Evolutionary conservation across 2,888 invertebrate species (phyloP), one percentile per base, ranked within the genome.

Genomic region (Diplazon laetatorius): DNA sequence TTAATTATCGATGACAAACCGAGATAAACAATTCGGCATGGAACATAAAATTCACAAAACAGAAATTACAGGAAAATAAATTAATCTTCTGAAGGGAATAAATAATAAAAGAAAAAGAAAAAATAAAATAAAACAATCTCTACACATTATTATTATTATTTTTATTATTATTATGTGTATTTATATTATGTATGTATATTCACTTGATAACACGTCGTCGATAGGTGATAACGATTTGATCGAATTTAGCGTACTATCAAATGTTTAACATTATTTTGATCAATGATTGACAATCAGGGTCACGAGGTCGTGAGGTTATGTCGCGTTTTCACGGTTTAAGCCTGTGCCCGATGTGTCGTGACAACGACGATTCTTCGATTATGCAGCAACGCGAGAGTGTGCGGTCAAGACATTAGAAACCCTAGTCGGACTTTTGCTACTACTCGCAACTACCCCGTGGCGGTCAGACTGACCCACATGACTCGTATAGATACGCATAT

Each of bases 381-480:
- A 59, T 77, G 59, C 65, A 50, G 50, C 35, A n/a, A n/a, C 22
- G 20, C 60, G n/a, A 25, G 37, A 37, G 62, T n/a, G n/a, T n/a
- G n/a, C 52, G 59, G 57, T 66, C 55, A 39, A 72, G 70, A 77
- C 71, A 78, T 80, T 79, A 79, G 82, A 82, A 82, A 82, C 82
- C 82, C 63, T 82, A 82, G 78, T 78, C 66, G 69, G 73, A 37
- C 72, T 74, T 57, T 68, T 71, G 37, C 52, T 60, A 76, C 62
- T 55, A 30, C 37, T 48, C 35, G 39, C 52, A 39, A 39, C 52
- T 42, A 44, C 73, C 52, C 59, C 42, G 48, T 42, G 63, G 76
- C 69, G 79, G 72, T 76, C 68, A 72, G 30, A 46, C 75, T 82
- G 83, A 84, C 84, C 85, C 82, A 83, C 63, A 84, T 85, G 60